These are phyloP conservation scores for Petromus typicus DNA, from an alignment of 2,113 vertebrate genomes.

Conservation along the genomic window DNA sequence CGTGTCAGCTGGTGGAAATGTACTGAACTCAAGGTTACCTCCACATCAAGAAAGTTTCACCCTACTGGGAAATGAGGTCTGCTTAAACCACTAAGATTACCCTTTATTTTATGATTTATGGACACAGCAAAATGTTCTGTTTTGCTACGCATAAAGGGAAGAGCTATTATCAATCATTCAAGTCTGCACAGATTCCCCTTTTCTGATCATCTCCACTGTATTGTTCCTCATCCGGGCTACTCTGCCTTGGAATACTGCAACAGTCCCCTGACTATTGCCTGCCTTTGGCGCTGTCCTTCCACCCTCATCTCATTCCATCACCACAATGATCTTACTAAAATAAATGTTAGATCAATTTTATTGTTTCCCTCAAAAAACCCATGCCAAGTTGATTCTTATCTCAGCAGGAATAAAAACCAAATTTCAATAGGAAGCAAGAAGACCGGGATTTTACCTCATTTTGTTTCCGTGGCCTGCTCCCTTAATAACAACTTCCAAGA, in stretches of 20 bases:
- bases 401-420: constrained; percentile 16
- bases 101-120: constrained; percentile 50
- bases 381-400: not conserved
- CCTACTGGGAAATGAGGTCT: constrained; percentile 51
- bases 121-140: not conserved
- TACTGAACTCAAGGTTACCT: constrained; percentile 16
- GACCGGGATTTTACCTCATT: not conserved
- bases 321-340: not conserved
- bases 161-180: constrained; percentile 29
- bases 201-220: not conserved
- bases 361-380: not conserved
- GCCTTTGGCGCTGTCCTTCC: not conserved
- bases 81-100: constrained; percentile 46
- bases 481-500: not conserved
- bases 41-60: constrained; percentile 38
- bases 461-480: not conserved
- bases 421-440: constrained; percentile 14
- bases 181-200: constrained; percentile 3
- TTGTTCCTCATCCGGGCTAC: not conserved
- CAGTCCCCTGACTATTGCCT: not conserved
- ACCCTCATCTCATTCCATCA: constrained; percentile 10
- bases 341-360: not conserved
- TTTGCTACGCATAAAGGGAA: constrained; percentile 27
- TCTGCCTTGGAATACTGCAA: not conserved
- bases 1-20: constrained; percentile 32